phyloP scores from a whole-genome alignment of 2,113 vertebrate species.

The Morone saxatilis region DNA sequence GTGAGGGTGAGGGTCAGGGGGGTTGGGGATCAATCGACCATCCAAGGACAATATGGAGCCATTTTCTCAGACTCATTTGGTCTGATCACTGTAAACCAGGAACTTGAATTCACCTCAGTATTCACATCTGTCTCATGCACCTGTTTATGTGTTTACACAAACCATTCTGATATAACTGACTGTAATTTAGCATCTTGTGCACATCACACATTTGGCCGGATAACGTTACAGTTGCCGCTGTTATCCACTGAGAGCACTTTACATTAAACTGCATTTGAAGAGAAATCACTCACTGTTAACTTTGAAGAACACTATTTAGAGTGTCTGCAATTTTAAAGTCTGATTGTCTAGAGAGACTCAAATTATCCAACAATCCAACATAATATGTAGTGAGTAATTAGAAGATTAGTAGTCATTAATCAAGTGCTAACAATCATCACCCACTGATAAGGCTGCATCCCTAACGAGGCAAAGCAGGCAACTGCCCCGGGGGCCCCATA shows the following conservation, averaged over 20 bases:
- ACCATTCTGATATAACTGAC: background rate
- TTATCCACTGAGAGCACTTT: constrained; percentile 13
- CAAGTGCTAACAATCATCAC: constrained; percentile 23
- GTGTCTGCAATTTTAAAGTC: background rate
- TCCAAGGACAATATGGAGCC: constrained; percentile 35
- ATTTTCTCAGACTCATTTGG: background rate
- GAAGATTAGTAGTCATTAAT: constrained; percentile 32
- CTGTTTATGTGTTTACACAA: constrained; percentile 8
- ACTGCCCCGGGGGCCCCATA: background rate
- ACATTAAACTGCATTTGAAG: constrained; percentile 4
- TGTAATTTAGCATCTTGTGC: constrained; percentile 16
- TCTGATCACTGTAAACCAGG: background rate
- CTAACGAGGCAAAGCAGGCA: background rate
- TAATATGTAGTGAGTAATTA: constrained; percentile 15
- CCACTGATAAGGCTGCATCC: constrained; percentile 19
- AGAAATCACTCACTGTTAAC: background rate
- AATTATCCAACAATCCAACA: constrained; percentile 18
- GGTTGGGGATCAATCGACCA: constrained; percentile 26
- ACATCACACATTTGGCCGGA: background rate
- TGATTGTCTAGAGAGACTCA: constrained; percentile 4
- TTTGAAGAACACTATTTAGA: background rate
- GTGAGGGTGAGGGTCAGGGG: constrained; percentile 4
- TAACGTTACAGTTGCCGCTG: background rate
- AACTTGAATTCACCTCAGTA: background rate
- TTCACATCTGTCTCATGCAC: background rate